Evolutionary conservation across 2,113 vertebrate genomes (phyloP), one percentile per base, ranked within the genome.

Genomic region (Speoplatyrhinus poulsoni): DNA sequence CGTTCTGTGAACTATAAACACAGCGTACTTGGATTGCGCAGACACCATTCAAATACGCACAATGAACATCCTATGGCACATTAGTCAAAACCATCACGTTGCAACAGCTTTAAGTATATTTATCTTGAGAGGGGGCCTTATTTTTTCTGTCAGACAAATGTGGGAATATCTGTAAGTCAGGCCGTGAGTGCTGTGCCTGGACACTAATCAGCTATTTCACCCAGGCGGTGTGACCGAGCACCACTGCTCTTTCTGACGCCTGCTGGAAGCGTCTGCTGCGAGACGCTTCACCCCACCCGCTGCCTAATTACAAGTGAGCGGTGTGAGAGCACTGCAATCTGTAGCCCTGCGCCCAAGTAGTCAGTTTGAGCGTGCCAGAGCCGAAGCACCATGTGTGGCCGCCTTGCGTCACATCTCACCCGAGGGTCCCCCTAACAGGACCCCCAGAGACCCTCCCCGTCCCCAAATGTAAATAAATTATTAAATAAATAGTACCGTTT

Each of bases 291-390:
- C 85, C 87, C 84, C 78, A 79, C 79, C 85, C 47, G 53, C 71
- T 54, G 85, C 86, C 88, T 91, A 91, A 90, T 89, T 88, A 85
- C 84, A 90, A 88, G 85, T 81, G 87, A 90, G 83, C 80, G 68
- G 86, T 65, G 74, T 78, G 85, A 89, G 87, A 89, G 86, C 83
- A 72, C 72, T 62, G 84, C 86, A 73, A 81, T 88, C 87, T 89
- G 87, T 80, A 83, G 83, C 69, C 70, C 78, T 66, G 83, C 83
- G 77, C 89, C 79, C 46, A 60, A 85, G 85, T 85, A 87, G 80
- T 85, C 83, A 70, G 83, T 90, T 81, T 82, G 77, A 88, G 82
- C 66, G 48, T 59, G 78, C 80, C 79, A 72, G 67, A 60, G 79
- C 82, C 79, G 26, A 56, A 62, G 67, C 84, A 50, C 72, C 79